phyloP scores from a whole-genome alignment of 2,113 vertebrate species.

The Willisornis vidua region DNA sequence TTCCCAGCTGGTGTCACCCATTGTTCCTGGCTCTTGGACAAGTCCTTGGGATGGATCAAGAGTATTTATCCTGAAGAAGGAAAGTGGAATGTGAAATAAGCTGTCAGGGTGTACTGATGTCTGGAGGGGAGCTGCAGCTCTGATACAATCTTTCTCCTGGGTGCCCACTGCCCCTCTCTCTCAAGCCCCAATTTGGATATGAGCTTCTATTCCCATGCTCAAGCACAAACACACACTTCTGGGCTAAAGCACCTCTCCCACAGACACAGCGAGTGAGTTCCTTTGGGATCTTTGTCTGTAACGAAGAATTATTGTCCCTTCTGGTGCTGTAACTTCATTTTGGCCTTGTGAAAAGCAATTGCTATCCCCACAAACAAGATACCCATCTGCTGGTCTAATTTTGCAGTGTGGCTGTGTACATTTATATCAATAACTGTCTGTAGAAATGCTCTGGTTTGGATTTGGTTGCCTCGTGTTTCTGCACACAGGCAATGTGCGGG shows the following conservation, averaged over 20 bases:
- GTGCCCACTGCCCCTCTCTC: background rate
- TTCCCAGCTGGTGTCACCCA: background rate
- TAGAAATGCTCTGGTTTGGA: background rate
- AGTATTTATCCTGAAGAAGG: background rate
- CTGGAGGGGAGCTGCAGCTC: background rate
- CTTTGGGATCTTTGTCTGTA: background rate
- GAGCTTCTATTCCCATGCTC: accelerated
- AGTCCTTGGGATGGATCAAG: background rate
- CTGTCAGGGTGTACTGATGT: background rate
- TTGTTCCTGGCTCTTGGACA: background rate
- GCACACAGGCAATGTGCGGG: background rate
- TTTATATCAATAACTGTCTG: slow-evolving; percentile 19
- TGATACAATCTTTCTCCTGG: background rate
- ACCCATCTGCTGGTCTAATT: slow-evolving; percentile 32
- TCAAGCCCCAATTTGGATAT: background rate
- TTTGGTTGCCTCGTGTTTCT: background rate
- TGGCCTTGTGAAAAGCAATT: background rate
- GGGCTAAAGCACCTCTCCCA: background rate
- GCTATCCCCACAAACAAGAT: background rate
- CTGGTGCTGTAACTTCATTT: slow-evolving; percentile 4
- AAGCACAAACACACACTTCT: background rate
- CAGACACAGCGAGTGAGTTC: background rate
- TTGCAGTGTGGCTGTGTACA: background rate
- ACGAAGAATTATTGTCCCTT: background rate
- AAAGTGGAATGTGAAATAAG: background rate